Evolutionary conservation across 2,888 invertebrate species (phyloP).

Genomic region (Trichacis sp.): DNA sequence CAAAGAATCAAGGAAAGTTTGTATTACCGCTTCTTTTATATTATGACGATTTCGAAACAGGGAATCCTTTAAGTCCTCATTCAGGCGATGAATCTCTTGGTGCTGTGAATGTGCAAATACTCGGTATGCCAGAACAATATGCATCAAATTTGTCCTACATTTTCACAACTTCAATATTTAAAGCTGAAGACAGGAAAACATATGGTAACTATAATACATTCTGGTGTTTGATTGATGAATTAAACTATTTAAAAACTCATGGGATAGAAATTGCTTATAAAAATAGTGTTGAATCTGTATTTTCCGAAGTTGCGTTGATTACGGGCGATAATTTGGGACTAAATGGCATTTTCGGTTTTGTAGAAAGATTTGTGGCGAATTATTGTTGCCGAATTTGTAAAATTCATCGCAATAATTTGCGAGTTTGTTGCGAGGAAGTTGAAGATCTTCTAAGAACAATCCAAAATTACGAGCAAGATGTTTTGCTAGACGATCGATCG

Average conservation of each 20-base stretch:
- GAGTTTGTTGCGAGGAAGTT: conserved; percentile 5
- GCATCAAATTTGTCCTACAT: conserved; percentile 3
- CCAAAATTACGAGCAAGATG: conserved; percentile 13
- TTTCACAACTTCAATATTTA: conserved; percentile 6
- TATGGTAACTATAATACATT: conserved; percentile 16
- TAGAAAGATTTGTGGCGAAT: conserved; percentile 19
- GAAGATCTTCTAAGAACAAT: conserved; percentile 8
- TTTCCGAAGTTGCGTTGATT: conserved; percentile 28
- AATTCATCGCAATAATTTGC: neutral
- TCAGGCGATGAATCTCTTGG: conserved; percentile 32
- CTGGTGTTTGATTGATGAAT: conserved; percentile 8
- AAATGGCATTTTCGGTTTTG: conserved; percentile 23
- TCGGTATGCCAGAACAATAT: conserved; percentile 19
- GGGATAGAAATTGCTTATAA: conserved; percentile 6
- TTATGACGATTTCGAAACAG: conserved; percentile 40
- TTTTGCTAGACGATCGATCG: conserved; percentile 4
- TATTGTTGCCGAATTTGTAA: conserved; percentile 11
- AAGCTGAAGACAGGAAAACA: conserved; percentile 1
- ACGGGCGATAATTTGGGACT: conserved; percentile 35
- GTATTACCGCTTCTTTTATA: conserved; percentile 38
- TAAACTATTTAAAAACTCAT: conserved; percentile 10
- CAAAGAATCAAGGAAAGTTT: too few species aligned
- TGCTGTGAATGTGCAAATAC: conserved; percentile 28
- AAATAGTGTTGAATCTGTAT: conserved; percentile 11
- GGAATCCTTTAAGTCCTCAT: conserved; percentile 34